Evolutionary conservation across 2,888 invertebrate genomes (phyloP), one percentile per base, ranked within the genome.

Genomic region (Agrotis exclamationis): DNA sequence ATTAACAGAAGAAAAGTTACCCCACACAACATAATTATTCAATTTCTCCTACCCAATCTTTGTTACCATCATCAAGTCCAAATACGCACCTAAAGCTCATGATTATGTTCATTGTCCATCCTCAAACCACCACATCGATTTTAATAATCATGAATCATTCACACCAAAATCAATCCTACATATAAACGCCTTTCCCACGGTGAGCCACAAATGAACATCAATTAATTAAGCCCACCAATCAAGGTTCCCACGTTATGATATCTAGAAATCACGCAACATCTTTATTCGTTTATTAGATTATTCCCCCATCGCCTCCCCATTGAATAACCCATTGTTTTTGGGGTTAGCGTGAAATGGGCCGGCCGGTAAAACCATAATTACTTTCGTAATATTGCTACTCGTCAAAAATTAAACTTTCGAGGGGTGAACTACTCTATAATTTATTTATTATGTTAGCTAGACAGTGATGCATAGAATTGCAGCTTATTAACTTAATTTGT

Each of bases 221-320:
- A 95, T 95, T 96, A 96, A 96, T 96, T 94, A 95, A 93, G 88
- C 86, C 85, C 86, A 90, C 90, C 93, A 95, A 95, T 94, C 94
- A 95, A 96, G 94, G 95, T 95, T 95, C 95, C 95, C 94, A 94
- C 94, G 89, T 89, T 88, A 89, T 94, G 94, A 95, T 96, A 95
- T 93, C 95, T 93, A 89, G 83, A 93, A 95, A 96, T 96, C 96
- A 96, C 95, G 96, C 96, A 96, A 96, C 95, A 96, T 96, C 96
- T 96, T 96, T 92, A 96, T 94, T 91, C 91, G 86, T 90, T 93
- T 92, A 93, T 93, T 93, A 90, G 92, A 93, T 93, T 93, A 90
- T 84, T 86, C 88, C 91, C 91, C 89, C 85, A 85, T 86, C 69
- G 67, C 79, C 80, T 83, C 88, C 90, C 88, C 88, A 85, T 86